Conservation (phyloP, 2,888 invertebrate species). For the Lacanobia oleracea region DNA sequence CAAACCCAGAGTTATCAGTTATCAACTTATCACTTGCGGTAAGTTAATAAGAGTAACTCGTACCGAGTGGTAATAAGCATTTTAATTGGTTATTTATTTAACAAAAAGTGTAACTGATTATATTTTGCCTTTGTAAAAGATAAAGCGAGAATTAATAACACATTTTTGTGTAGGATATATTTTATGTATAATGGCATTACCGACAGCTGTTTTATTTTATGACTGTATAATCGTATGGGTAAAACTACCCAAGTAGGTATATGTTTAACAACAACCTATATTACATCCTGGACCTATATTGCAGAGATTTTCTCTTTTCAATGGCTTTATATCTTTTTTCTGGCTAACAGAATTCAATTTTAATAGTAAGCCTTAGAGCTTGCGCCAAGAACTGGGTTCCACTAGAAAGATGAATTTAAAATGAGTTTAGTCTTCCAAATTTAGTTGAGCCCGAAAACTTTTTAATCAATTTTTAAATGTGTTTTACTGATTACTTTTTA, state of each 20-base stretch:
- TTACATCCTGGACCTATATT: background rate
- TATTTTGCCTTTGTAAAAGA: background rate
- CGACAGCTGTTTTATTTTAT: slow-evolving; percentile 18
- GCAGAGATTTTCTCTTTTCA: background rate
- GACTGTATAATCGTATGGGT: slow-evolving; percentile 8
- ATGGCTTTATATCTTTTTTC: background rate
- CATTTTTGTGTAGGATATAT: background rate
- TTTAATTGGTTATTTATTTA: background rate
- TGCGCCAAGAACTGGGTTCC: slow-evolving; percentile 1
- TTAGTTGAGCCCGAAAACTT: slow-evolving; percentile 11
- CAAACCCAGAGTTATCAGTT: slow-evolving; percentile 4
- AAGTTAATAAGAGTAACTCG: slow-evolving; percentile 3
- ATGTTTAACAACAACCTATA: background rate
- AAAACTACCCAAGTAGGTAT: background rate
- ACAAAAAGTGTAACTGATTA: background rate
- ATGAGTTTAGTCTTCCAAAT: slow-evolving; percentile 22
- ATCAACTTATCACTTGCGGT: slow-evolving; percentile 20
- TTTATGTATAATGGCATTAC: slow-evolving; percentile 18
- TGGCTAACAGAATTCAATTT: slow-evolving; percentile 6
- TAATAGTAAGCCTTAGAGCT: slow-evolving; percentile 3
- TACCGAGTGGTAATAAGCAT: background rate
- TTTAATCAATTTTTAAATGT: slow-evolving; percentile 43
- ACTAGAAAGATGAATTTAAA: slow-evolving; percentile 41
- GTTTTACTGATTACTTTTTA: slow-evolving; percentile 24
- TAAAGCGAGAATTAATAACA: background rate